Conservation (phyloP, 2,888 invertebrate species). For the Nomada hirtipes region DNA sequence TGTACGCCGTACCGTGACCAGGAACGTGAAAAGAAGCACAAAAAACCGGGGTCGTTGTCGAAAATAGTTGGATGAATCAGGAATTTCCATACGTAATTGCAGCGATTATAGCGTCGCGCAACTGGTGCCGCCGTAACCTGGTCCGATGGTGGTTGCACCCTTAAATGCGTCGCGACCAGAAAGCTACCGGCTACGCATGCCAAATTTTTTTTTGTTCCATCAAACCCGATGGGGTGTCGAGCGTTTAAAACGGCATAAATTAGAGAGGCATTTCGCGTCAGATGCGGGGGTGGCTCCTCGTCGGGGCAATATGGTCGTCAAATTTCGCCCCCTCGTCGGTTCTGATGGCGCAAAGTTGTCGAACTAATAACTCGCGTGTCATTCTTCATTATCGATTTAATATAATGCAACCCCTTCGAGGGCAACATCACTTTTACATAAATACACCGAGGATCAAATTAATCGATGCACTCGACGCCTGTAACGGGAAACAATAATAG, state of each 20-base stretch:
- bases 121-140: conserved; percentile 76
- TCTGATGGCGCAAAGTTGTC: conserved; percentile 27
- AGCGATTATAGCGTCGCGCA: conserved; percentile 80
- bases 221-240: conserved; percentile 74
- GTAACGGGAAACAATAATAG: too few relatives aligned
- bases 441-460: not conserved
- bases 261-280: conserved; percentile 70
- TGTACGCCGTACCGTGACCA: conserved; percentile 59
- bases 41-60: conserved; percentile 54
- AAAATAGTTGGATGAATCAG: conserved; percentile 79
- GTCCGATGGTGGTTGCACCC: conserved; percentile 46
- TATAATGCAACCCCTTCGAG: not conserved
- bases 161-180: conserved; percentile 13
- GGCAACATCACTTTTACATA: not conserved
- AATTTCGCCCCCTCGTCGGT: conserved; percentile 41
- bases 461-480: too few relatives aligned
- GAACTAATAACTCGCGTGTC: not conserved
- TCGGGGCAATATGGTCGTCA: conserved; percentile 72
- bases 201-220: conserved; percentile 49
- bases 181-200: conserved; percentile 42
- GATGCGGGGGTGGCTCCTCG: conserved; percentile 71
- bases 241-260: conserved; percentile 77
- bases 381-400: not conserved
- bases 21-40: conserved; percentile 61
- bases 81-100: conserved; percentile 83